Evolutionary conservation across 2,888 invertebrate species (phyloP), one percentile per base, ranked within the genome.

Genomic region (Galerucella nymphaeae): DNA sequence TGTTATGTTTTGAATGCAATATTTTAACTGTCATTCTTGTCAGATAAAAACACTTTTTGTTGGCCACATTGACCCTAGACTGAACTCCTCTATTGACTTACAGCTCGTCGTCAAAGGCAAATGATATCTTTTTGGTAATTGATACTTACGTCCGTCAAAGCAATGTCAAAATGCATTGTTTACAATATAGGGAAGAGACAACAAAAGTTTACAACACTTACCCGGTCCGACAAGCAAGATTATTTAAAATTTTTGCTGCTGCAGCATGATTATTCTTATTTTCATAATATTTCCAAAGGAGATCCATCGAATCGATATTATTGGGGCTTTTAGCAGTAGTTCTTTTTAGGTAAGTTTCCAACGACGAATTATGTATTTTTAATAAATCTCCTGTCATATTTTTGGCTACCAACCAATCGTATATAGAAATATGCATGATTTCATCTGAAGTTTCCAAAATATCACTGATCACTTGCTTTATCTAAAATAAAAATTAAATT

Each of bases 221-320:
- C 91, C 91, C 91, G 14, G 90, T 89, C 81, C 90, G 90, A 20
- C 93, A 94, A 4, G 99, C 96, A 73, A 99, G 89, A 80, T 93
- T 93, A 78, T 95, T 93, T 2, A 99, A 89, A 77, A 98, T 95
- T 82, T 94, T 92, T 0, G 99, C 97, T 1, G 99, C 99, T 11
- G 96, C 94, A 1, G 94, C 91, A 84, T 97, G 98, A 85, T 98
- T 96, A 41, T 94, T 93, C 82, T 93, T 93, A 84, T 94, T 94
- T 86, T 99, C 98, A 83, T 98, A 97, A 85, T 95, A 97, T 86
- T 96, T 96, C 98, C 99, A 99, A 70, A 99, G 87, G 77, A 99
- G 88, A 85, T 98, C 96, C 77, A 94, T 89, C 13, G 83, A 78
- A 8, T 75, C 72, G 6, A 80, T 74, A 71, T 82, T 78, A 63